Evolutionary conservation across 2,888 invertebrate genomes (phyloP).

Genomic region (Alloscopus bannaensis): DNA sequence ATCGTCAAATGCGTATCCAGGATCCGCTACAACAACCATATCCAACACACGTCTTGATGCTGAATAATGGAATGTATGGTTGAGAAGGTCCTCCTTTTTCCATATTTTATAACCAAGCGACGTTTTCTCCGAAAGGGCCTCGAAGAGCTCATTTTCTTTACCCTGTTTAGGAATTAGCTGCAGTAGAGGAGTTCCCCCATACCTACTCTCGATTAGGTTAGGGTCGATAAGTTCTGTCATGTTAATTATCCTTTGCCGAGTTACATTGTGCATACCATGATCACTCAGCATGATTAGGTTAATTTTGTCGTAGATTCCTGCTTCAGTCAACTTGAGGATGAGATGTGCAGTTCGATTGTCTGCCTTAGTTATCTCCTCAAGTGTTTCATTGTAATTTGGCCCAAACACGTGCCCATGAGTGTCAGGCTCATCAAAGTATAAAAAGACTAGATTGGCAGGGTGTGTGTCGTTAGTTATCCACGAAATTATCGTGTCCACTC

Average conservation of each 20-base stretch:
- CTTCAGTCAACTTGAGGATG: conserved; percentile 77
- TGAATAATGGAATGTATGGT: neutral
- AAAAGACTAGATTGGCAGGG: conserved; percentile 82
- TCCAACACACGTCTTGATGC: conserved; percentile 81
- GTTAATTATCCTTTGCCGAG: conserved; percentile 78
- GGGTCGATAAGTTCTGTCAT: conserved; percentile 78
- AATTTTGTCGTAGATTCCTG: conserved; percentile 78
- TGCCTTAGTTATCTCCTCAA: conserved; percentile 64
- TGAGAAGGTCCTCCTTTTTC: conserved; percentile 79
- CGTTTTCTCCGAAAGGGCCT: conserved; percentile 76
- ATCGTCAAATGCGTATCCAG: conserved; percentile 80
- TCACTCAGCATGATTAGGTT: conserved; percentile 84
- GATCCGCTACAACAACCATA: conserved; percentile 80
- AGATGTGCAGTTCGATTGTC: conserved; percentile 78
- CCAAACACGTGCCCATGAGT: conserved; percentile 80
- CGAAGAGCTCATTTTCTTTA: conserved; percentile 77
- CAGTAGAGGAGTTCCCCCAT: conserved; percentile 79
- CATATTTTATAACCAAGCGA: conserved; percentile 79
- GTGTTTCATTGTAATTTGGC: conserved; percentile 76
- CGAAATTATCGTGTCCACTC: conserved; percentile 79
- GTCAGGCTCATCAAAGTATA: conserved; percentile 85
- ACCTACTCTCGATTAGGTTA: conserved; percentile 76
- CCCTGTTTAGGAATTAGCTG: conserved; percentile 80
- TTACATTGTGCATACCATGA: conserved; percentile 83
- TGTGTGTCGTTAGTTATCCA: conserved; percentile 79